Evolutionary conservation across 2,888 invertebrate genomes (phyloP), one percentile per base, ranked within the genome.

Genomic region (Therioaphis trifolii): DNA sequence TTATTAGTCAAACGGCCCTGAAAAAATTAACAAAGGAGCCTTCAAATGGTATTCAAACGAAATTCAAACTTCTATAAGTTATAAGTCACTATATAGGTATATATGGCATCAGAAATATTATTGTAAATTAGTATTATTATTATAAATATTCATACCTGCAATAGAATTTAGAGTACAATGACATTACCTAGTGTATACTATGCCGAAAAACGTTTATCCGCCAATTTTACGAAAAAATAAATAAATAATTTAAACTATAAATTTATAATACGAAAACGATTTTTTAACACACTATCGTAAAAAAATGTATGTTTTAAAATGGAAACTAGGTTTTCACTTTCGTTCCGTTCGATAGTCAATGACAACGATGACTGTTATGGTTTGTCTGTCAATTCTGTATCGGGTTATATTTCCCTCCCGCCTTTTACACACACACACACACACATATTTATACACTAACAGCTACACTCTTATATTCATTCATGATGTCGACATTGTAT

Each of bases 281-380:
- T 63, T 72, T 72, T 72, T 63, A 46, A 74, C 63, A 74, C 82
- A 72, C 61, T 71, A n/a, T 21, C 29, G 21, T 74, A 46, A 49
- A 72, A 77, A 68, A 68, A 21, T 29, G n/a, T 63, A 63, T 76
- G 46, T 46, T 63, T 63, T 27, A 29, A 82, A 80, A 82, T 74
- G 74, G 74, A 74, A 82, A 82, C 35, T 72, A 63, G 72, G 35
- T 82, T 82, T 74, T 82, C 82, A 82, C 82, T 82, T 82, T 82
- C 82, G 82, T 82, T 82, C 82, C 82, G 82, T 74, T 82, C 82
- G 74, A 82, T 52, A 63, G 61, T 72, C 63, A 74, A 82, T 82
- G 74, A 82, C 82, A 74, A 82, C 82, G 74, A 82, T 74, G 82
- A 82, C 82, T 82, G 82, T 82, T 74, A 82, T 66, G 82, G 74